These are phyloP conservation scores for Saccostrea echinata DNA, from an alignment of 1,140 invertebrate species.

Conservation along the genomic window DNA sequence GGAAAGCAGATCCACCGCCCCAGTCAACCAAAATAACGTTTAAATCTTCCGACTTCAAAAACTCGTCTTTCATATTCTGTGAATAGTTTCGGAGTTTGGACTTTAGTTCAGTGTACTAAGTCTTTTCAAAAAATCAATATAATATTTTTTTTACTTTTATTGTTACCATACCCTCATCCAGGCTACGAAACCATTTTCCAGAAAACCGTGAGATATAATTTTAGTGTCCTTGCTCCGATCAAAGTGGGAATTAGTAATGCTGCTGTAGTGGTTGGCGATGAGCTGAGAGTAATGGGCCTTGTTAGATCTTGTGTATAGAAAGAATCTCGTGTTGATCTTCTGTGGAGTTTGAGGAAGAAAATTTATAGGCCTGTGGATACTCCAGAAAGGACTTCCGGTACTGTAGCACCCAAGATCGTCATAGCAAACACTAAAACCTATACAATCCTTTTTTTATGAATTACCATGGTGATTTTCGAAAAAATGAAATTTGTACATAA, in stretches of 20 bases:
- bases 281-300: slow-evolving; percentile 66
- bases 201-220: slow-evolving; percentile 96
- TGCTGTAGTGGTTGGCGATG: slow-evolving; percentile 74
- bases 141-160: background rate
- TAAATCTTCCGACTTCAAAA: slow-evolving; percentile 84
- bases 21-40: slow-evolving; percentile 96
- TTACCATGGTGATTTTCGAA: background rate
- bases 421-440: slow-evolving; percentile 87
- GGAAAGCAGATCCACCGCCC: slow-evolving; percentile 91
- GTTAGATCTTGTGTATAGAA: slow-evolving; percentile 79
- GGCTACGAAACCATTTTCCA: slow-evolving; percentile 90
- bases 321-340: slow-evolving; percentile 86
- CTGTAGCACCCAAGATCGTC: slow-evolving; percentile 95
- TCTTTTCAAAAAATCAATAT: background rate
- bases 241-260: slow-evolving; percentile 76
- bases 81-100: background rate
- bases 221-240: slow-evolving; percentile 80
- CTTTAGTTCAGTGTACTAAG: background rate
- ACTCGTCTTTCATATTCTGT: slow-evolving; percentile 68
- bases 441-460: background rate
- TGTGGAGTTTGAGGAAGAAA: slow-evolving; percentile 93
- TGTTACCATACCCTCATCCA: slow-evolving; percentile 85
- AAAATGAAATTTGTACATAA: background rate
- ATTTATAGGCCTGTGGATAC: slow-evolving; percentile 84
- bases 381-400: slow-evolving; percentile 93